Base-by-base conservation (phyloP, 2,797 vertebrate genomes). In the Dryobates pubescens region DNA sequence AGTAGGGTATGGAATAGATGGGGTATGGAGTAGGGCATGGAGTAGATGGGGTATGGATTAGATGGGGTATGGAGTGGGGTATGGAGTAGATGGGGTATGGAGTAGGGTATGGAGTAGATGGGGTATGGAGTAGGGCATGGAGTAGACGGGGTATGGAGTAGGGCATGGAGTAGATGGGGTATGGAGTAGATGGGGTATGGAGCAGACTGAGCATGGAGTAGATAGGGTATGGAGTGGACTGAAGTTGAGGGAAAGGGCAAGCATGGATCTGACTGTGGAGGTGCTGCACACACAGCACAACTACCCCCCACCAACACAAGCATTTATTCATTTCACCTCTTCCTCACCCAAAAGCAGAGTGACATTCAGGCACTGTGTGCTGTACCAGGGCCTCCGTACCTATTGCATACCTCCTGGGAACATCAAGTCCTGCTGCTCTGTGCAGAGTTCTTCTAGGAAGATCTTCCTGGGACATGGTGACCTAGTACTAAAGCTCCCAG, bases 361-460 rank as follows among this genome's bases (percentile, higher is more conserved):
- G 73, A 30, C 24, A 14, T 54, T 80, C 22, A 14, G 13, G 41
- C 27, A 26, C 51, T 34, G 5, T 24, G 13, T 8, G 49, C 12
- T 51, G 22, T 24, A 7, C 57, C 26, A 26, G 57, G 73, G 15
- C 53, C 34, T 30, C 41, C 34, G 41, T 18, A 13, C 16, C 49
- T 62, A 8, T 7, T 4, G 22, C 41, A 6, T 45, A 13, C 22
- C 6, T 36, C 30, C 0, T 1, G 2, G 49, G 49, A 75, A 2
- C 10, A 32, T 53, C 0, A 1, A 2, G 29, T 47, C 18, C 47
- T 27, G 34, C 17, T 32, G 58, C 36, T 81, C 27, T 71, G 30
- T 12, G 43, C 27, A n/a, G 32, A 32, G 17, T 38, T 67, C 49
- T 17, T 47, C 24, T 30, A 30, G 76, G 51, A 82, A 41, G 18